Evolutionary conservation across 2,797 vertebrate genomes (phyloP).

Genomic region (Anguilla obscura): DNA sequence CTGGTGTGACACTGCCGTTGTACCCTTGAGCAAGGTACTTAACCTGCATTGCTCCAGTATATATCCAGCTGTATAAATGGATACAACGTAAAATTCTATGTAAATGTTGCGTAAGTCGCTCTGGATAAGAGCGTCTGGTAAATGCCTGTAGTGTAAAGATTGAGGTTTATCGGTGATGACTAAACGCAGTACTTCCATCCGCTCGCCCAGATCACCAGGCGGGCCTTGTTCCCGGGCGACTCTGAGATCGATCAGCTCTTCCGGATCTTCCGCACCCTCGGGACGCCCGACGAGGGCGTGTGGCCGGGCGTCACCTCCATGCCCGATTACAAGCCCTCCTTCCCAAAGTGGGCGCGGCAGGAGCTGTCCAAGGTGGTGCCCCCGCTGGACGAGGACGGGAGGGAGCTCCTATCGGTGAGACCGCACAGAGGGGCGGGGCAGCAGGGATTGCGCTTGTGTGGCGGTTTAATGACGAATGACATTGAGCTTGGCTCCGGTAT

Average conservation of each 20-base stretch:
- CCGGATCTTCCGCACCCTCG: constrained; percentile 92
- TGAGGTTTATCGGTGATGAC: background rate
- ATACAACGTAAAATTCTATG: too few species aligned
- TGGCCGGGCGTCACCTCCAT: constrained; percentile 94
- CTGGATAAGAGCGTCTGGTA: too few species aligned
- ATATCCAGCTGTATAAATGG: too few species aligned
- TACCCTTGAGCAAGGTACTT: too few species aligned
- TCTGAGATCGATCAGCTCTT: constrained; percentile 96
- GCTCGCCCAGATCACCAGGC: constrained; percentile 78
- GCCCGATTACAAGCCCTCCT: constrained; percentile 94
- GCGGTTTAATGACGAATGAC: background rate
- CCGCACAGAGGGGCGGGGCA: background rate
- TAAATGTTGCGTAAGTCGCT: too few species aligned
- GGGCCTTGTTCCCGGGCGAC: constrained; percentile 90
- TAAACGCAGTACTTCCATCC: background rate
- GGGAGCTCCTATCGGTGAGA: constrained; percentile 86
- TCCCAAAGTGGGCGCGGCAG: constrained; percentile 92
- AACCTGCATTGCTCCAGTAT: too few species aligned
- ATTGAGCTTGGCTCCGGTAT: background rate
- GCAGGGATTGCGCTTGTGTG: background rate
- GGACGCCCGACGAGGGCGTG: constrained; percentile 86
- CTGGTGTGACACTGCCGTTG: too few species aligned
- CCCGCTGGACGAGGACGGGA: constrained; percentile 87
- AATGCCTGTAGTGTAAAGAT: too few species aligned
- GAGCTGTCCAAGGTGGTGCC: constrained; percentile 90